Percentiles rank a stretch among this genome's conserved stretches.
Conservation (phyloP, 2,113 vertebrate species). For the Falcunculus frontatus region DNA sequence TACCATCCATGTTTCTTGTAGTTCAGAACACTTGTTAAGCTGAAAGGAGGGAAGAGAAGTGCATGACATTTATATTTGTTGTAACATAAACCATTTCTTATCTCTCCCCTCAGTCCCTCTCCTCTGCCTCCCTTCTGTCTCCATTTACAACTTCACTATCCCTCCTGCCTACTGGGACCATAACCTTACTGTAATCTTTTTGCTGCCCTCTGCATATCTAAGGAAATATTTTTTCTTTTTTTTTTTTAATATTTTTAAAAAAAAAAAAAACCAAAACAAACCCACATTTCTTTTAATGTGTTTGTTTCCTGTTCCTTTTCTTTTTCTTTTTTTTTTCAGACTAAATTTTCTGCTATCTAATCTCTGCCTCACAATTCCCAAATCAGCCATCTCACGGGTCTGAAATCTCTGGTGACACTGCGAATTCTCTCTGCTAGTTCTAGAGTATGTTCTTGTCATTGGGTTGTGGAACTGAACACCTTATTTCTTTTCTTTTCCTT, state of each 20-base stretch:
- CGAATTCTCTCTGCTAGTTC: background rate
- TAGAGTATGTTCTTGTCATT: background rate
- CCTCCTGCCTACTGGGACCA: slow-evolving; percentile 21
- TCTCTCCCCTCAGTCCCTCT: slow-evolving; percentile 29
- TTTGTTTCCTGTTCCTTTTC: background rate
- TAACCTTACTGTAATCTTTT: slow-evolving; percentile 33
- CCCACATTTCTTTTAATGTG: background rate
- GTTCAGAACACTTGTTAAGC: slow-evolving; percentile 50
- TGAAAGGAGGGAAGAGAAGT: slow-evolving; percentile 14
- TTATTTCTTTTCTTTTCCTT: background rate
- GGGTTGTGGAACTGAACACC: background rate
- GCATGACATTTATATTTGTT: slow-evolving; percentile 42
- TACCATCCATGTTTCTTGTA: slow-evolving; percentile 18
- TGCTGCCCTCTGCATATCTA: slow-evolving; percentile 9
- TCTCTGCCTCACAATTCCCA: background rate
- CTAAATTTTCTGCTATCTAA: background rate
- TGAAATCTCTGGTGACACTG: background rate
- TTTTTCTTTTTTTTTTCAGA: background rate
- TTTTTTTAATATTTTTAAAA: background rate
- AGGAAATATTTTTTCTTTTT: background rate
- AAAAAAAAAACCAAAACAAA: background rate
- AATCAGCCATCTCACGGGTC: background rate
- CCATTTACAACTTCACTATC: slow-evolving; percentile 47
- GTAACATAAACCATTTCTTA: slow-evolving; percentile 57
- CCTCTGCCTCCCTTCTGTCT: slow-evolving; percentile 16